Conservation (phyloP, 2,113 vertebrate species). For the Carassius carassius region DNA sequence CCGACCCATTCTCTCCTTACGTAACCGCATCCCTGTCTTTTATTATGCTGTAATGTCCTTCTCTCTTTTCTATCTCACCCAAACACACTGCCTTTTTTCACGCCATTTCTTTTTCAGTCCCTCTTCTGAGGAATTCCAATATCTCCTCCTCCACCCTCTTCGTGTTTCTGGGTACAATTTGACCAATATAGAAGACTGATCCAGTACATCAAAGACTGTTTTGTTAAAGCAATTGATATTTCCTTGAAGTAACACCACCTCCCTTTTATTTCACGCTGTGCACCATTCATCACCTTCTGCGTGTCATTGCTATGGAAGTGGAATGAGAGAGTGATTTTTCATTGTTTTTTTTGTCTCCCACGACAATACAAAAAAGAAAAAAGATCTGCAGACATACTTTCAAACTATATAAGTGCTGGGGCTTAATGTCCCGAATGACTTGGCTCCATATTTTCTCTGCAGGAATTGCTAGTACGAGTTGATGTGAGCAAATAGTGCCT, state of each 20-base stretch:
- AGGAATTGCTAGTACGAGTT: slow-evolving; percentile 35
- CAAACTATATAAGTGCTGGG: slow-evolving; percentile 13
- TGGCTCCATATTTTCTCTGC: slow-evolving; percentile 32
- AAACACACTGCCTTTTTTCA: background rate
- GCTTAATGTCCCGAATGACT: slow-evolving; percentile 40
- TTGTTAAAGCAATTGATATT: slow-evolving; percentile 36
- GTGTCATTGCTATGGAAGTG: background rate
- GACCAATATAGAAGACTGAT: slow-evolving; percentile 11
- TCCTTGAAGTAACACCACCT: background rate
- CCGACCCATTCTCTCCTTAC: background rate
- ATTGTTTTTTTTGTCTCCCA: slow-evolving; percentile 18
- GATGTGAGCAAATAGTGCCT: slow-evolving; percentile 30
- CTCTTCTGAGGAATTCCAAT: background rate
- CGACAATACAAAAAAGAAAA: background rate
- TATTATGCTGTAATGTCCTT: background rate
- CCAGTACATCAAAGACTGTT: slow-evolving; percentile 11
- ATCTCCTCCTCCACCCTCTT: background rate
- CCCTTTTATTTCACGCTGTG: background rate
- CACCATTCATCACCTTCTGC: slow-evolving; percentile 23
- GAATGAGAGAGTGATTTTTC: slow-evolving; percentile 25
- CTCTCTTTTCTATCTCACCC: slow-evolving; percentile 20
- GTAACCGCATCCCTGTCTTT: slow-evolving; percentile 22
- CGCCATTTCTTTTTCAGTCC: background rate
- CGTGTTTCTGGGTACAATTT: background rate
- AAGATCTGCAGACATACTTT: background rate